phyloP scores from a whole-genome alignment of 2,797 vertebrate species.

The Catostomus latipinnis region DNA sequence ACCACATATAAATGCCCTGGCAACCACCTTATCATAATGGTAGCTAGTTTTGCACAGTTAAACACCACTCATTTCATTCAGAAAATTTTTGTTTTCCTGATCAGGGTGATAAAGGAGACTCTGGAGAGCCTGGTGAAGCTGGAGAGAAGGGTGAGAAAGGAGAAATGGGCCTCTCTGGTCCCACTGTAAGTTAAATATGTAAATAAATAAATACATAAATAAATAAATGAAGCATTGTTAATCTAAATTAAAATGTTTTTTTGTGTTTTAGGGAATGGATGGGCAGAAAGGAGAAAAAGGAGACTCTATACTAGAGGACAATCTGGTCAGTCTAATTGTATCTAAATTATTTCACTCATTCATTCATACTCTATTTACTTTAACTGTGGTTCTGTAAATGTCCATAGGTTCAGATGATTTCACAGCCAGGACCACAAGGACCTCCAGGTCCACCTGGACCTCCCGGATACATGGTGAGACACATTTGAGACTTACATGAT shows the following conservation, averaged over 20 bases:
- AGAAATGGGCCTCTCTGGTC: slow-evolving; percentile 80
- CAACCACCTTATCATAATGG: too few species aligned
- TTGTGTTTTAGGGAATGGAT: slow-evolving; percentile 74
- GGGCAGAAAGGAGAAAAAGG: slow-evolving; percentile 82
- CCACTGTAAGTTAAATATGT: slow-evolving; percentile 70
- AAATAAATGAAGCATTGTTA: background rate
- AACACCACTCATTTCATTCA: too few species aligned
- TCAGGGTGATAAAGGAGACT: slow-evolving; percentile 80
- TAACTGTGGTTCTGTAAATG: background rate
- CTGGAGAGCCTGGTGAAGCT: slow-evolving; percentile 77
- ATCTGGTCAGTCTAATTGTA: slow-evolving; percentile 72
- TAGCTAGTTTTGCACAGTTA: too few species aligned
- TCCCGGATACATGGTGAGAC: slow-evolving; percentile 78
- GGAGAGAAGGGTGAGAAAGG: slow-evolving; percentile 80
- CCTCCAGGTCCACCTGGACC: slow-evolving; percentile 74
- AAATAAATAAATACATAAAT: background rate
- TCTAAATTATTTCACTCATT: background rate
- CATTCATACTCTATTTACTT: background rate
- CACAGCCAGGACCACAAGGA: slow-evolving; percentile 78
- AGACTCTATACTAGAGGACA: slow-evolving; percentile 78
- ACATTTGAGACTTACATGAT: background rate
- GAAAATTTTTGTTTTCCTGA: background rate
- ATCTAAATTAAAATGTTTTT: slow-evolving; percentile 15
- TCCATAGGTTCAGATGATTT: slow-evolving; percentile 76
- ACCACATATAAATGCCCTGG: too few species aligned